phyloP scores from a whole-genome alignment of 2,888 invertebrate genomes.

The Bhutanitis thaidina region DNA sequence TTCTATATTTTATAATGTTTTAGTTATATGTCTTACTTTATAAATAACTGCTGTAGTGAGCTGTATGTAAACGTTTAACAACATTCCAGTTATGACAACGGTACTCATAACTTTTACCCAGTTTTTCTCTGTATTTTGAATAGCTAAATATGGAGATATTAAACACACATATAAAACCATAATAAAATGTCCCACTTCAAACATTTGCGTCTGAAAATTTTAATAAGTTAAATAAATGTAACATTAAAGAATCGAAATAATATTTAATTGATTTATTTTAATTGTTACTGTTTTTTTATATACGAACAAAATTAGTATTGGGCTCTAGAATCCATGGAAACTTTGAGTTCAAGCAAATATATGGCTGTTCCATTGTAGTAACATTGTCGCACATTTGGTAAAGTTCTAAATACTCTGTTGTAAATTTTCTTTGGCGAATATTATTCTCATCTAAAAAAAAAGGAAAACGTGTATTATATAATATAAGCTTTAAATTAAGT shows the following conservation, averaged over 20 bases:
- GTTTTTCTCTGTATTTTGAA: constrained; percentile 44
- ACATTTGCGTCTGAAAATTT: constrained; percentile 55
- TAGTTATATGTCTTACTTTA: constrained; percentile 40
- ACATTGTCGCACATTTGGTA: constrained; percentile 62
- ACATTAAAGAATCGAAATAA: not conserved
- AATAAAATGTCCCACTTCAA: constrained; percentile 59
- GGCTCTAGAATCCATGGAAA: constrained; percentile 76
- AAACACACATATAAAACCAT: constrained; percentile 63
- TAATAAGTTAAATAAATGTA: constrained; percentile 9
- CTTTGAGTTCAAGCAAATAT: constrained; percentile 56
- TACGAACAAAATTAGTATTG: constrained; percentile 63
- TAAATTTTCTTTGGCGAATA: constrained; percentile 60
- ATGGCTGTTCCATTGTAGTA: constrained; percentile 60
- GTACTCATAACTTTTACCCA: constrained; percentile 47
- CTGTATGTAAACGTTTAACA: constrained; percentile 68
- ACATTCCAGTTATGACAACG: constrained; percentile 53
- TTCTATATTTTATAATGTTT: not conserved
- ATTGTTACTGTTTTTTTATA: not conserved
- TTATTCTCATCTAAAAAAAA: constrained; percentile 55
- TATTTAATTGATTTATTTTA: too few species aligned
- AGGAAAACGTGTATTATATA: not conserved
- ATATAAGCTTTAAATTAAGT: not conserved
- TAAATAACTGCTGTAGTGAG: constrained; percentile 67
- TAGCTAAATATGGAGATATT: constrained; percentile 57
- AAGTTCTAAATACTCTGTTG: constrained; percentile 55